Base-by-base conservation (phyloP, 2,888 invertebrate species). In the Agelastica alni region DNA sequence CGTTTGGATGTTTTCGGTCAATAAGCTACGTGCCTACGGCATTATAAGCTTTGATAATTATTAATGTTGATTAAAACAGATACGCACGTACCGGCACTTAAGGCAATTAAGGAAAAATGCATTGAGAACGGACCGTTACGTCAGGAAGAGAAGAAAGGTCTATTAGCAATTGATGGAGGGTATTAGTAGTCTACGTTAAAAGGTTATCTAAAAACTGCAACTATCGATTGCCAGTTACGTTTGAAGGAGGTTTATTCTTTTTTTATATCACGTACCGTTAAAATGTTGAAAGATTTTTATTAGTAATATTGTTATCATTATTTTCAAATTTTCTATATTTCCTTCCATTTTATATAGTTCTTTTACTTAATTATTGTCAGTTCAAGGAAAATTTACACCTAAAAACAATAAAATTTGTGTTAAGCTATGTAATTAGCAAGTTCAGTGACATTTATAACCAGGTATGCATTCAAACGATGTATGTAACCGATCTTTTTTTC, bases 71-170 rank as follows among this genome's bases (percentile, higher is more conserved):
- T 51, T 36, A 30, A 44, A 37, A 37, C 30, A 37, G 37, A 51
- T 51, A 51, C 42, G 51, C 51, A 51, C 51, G 51, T 51, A 37
- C 20, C 10, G 30, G 51, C 44, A 51, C 51, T 45, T 44, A 17
- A 37, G 48, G 39, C 48, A 48, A 48, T 48, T 28, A 48, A 48
- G 48, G 39, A 48, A 44, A 37, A 36, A 34, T 44, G 44, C 44
- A 51, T 51, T 32, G 18, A 37, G 37, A 44, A 43, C 17, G 13
- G 13, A 13, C 51, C 44, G 51, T 44, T 51, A 51, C 44, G 9
- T 20, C 36, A 37, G 44, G 44, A 51, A 51, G 37, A 43, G 37
- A 37, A 26, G 30, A 51, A 41, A 44, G 26, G 36, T 22, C 43
- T 37, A 44, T 43, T 37, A 32, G n/a, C 17, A 17, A 44, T 20